Evolutionary conservation across 2,888 invertebrate species (phyloP), one percentile per base, ranked within the genome.

Genomic region (Drosophila phalerata): DNA sequence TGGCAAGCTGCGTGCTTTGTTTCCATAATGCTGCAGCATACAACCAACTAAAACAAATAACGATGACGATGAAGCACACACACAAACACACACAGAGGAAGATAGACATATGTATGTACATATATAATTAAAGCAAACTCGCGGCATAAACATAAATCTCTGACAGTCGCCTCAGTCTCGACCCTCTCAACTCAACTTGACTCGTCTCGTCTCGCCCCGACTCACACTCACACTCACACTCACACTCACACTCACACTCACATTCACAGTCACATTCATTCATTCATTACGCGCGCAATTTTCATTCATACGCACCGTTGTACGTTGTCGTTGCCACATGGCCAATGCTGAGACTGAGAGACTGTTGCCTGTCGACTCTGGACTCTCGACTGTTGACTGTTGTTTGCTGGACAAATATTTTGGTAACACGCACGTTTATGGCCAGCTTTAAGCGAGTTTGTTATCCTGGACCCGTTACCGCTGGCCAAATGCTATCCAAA

Each of bases 131-230:
- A 73, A 65, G 86, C 80, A 72, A 73, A 76, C 69, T 76, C 87
- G 88, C 81, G 81, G 79, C 87, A 84, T 88, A 74, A 84, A 72
- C 89, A 84, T 85, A 83, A 83, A 83, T 85, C 89, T 84, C 80
- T 67, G 76, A 66, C 75, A 72, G 67, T 60, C 40, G 56, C 56
- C 40, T 15, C 43, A 19, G 49, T 32, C 51, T 15, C 22, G 5
- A 25, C 34, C 53, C n/a, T 32, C 40, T 34, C 25, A 19, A 28
- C 58, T 45, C 25, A 37, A 11, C 22, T 37, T 3, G 28, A 11
- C 45, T 37, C 48, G 37, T 55, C 42, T 63, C 57, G 49, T 38
- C 57, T 73, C 63, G 61, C 22, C 1, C 22, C 1, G 2, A 22
- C 22, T 22, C 22, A 22, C 22, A 22, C 22, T 2, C 22, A 22